Percentiles rank a stretch among this genome's conserved stretches.
phyloP scores from a whole-genome alignment of 2,888 invertebrate species.

The Eupithecia vulgata region DNA sequence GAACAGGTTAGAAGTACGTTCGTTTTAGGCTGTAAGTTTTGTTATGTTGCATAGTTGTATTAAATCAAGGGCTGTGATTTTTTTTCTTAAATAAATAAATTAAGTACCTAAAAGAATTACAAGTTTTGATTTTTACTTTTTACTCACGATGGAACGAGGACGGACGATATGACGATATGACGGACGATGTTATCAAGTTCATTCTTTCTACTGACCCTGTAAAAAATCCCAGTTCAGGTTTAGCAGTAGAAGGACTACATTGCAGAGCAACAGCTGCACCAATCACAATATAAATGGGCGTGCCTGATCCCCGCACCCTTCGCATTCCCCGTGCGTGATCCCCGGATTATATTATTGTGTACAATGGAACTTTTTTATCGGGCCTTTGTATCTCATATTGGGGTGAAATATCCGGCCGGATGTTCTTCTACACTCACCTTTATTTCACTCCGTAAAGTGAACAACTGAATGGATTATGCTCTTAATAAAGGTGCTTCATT shows the following conservation, averaged over 20 bases:
- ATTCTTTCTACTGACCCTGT: constrained; percentile 9
- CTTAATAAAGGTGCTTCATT: constrained; percentile 47
- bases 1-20: too few relatives aligned
- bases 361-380: constrained; percentile 82
- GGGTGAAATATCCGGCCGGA: constrained; percentile 84
- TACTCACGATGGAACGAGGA: background rate
- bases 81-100: too few relatives aligned
- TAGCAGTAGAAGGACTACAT: constrained; percentile 62
- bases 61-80: too few relatives aligned
- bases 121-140: background rate
- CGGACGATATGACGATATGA: too few relatives aligned
- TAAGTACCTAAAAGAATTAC: too few relatives aligned
- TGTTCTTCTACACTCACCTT: constrained; percentile 78
- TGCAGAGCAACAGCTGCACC: constrained; percentile 79
- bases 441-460: constrained; percentile 72
- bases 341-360: constrained; percentile 79
- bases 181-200: background rate
- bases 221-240: constrained; percentile 47
- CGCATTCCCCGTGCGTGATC: constrained; percentile 64
- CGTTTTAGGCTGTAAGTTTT: too few relatives aligned
- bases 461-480: constrained; percentile 73
- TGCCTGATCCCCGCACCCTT: constrained; percentile 63
- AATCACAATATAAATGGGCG: constrained; percentile 82
- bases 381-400: constrained; percentile 75
- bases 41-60: too few relatives aligned